phyloP scores from a whole-genome alignment of 2,113 vertebrate species.

The Sinocyclocheilus grahami region DNA sequence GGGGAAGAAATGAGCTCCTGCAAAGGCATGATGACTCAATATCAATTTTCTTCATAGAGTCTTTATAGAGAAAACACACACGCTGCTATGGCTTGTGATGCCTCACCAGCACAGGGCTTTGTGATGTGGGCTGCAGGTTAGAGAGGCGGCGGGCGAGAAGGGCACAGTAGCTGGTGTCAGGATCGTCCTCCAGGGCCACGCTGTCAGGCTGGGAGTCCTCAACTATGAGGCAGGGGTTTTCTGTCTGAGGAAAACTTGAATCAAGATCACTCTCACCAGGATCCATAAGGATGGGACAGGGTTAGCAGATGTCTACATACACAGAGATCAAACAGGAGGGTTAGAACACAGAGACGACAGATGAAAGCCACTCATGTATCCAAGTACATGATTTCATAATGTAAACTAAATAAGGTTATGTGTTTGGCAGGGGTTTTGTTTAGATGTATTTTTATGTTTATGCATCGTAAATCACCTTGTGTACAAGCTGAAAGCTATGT shows the following conservation, averaged over 20 bases:
- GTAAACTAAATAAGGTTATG: not conserved
- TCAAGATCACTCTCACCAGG: constrained; percentile 81
- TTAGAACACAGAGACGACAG: not conserved
- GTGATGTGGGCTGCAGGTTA: constrained; percentile 76
- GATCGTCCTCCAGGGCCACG: constrained; percentile 79
- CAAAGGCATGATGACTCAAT: constrained; percentile 40
- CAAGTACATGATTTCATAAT: not conserved
- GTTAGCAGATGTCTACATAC: constrained; percentile 39
- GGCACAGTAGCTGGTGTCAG: constrained; percentile 80
- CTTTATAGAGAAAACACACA: not conserved
- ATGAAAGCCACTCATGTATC: not conserved
- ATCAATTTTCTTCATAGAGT: not conserved
- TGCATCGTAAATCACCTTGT: not conserved
- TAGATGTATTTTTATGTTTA: not conserved
- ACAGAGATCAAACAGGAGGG: constrained; percentile 12
- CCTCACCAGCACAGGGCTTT: constrained; percentile 85
- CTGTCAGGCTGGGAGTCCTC: constrained; percentile 92
- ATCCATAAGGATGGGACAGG: constrained; percentile 78
- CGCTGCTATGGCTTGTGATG: not conserved
- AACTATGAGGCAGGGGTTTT: constrained; percentile 86
- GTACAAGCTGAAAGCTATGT: not conserved
- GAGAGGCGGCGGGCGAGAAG: constrained; percentile 78
- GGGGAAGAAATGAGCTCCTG: constrained; percentile 82
- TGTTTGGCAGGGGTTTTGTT: not conserved
- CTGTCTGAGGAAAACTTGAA: constrained; percentile 83